Evolutionary conservation across 2,888 invertebrate species (phyloP).

Genomic region (Ophion ellenae): DNA sequence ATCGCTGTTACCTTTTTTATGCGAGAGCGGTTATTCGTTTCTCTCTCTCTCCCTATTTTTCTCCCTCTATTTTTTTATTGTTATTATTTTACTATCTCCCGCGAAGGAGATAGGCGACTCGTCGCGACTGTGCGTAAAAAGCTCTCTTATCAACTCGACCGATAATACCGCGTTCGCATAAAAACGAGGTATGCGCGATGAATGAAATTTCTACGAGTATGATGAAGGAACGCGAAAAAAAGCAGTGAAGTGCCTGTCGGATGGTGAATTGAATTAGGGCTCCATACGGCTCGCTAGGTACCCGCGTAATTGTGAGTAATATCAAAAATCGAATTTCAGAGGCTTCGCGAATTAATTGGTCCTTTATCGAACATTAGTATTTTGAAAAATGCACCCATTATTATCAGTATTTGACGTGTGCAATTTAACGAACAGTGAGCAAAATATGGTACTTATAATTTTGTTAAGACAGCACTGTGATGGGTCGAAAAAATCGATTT

Average conservation of each 20-base stretch:
- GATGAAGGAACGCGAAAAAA: background rate
- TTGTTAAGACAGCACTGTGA: too few species aligned
- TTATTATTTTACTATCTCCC: background rate
- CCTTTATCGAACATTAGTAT: background rate
- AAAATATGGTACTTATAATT: too few species aligned
- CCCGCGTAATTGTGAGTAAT: background rate
- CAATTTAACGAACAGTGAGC: too few species aligned
- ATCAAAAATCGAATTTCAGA: background rate
- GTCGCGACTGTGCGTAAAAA: background rate
- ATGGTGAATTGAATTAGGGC: too few species aligned
- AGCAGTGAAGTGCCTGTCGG: background rate
- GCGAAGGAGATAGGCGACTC: background rate
- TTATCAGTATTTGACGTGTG: too few species aligned
- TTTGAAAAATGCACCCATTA: background rate
- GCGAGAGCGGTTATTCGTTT: background rate
- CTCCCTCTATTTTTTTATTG: background rate
- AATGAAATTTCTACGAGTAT: background rate
- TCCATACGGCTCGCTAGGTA: background rate
- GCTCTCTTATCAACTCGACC: background rate
- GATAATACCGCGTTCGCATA: conserved; percentile 7
- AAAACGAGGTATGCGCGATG: conserved; percentile 24
- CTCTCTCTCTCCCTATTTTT: background rate
- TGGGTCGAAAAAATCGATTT: too few species aligned
- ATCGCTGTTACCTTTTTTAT: conserved; percentile 29
- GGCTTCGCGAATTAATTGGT: background rate